Percentiles rank a stretch among this genome's conserved stretches.
Conservation (phyloP, 53 echinoderm and acorn worm genomes). For the Hippasteria phrygiana region DNA sequence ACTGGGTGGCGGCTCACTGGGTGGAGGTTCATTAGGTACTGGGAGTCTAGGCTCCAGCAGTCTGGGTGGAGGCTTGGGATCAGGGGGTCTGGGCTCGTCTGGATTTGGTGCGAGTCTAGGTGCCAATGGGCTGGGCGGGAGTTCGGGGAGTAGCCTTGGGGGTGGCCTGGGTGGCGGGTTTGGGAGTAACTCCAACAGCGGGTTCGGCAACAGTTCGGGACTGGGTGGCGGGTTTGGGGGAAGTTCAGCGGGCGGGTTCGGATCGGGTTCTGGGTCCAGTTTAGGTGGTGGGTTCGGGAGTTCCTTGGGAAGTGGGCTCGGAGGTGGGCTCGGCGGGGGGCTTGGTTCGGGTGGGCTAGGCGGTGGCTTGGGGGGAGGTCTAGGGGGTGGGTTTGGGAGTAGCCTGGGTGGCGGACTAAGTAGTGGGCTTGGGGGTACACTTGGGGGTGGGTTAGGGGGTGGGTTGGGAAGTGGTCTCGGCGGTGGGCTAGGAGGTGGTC, state of each 20-base stretch:
- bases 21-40: conserved; percentile 12
- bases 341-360: conserved; percentile 45
- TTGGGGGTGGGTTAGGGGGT: conserved; percentile 19
- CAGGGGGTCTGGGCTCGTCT: conserved; percentile 33
- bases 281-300: conserved; percentile 54
- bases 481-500: conserved; percentile 37
- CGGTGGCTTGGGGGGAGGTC: conserved; percentile 30
- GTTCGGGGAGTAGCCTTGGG: conserved; percentile 40
- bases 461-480: conserved; percentile 17
- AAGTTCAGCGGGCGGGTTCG: conserved; percentile 21
- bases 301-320: conserved; percentile 45
- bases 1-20: conserved; percentile 20
- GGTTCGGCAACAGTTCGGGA: conserved; percentile 29
- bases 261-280: conserved; percentile 23
- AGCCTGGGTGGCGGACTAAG: conserved; percentile 30
- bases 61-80: conserved; percentile 28
- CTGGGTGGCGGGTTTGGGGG: conserved; percentile 36
- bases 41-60: conserved; percentile 21
- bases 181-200: conserved; percentile 33
- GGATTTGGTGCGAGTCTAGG: conserved; percentile 37
- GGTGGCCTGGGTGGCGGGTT: conserved; percentile 44
- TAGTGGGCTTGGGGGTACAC: conserved; percentile 31
- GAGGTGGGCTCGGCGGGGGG: conserved; percentile 48
- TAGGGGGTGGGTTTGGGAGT: conserved; percentile 54
- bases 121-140: conserved; percentile 32